phyloP scores from a whole-genome alignment of 2,888 invertebrate species.

The Cephus nigrinus region DNA sequence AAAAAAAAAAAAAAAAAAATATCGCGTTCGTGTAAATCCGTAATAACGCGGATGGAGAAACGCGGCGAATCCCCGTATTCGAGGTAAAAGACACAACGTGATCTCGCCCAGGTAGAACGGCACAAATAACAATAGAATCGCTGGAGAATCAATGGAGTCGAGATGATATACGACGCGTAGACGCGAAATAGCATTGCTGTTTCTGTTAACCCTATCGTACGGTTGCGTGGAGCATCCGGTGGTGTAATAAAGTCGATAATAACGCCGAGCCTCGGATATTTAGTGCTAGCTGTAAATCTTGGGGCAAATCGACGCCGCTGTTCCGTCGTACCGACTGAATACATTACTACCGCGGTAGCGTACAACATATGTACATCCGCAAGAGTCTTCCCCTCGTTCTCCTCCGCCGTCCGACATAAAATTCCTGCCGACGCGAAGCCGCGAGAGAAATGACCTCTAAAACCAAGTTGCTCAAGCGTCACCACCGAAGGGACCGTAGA shows the following conservation, averaged over 20 bases:
- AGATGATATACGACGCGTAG: slow-evolving; percentile 57
- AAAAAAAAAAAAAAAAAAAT: too few species aligned
- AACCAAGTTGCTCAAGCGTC: slow-evolving; percentile 34
- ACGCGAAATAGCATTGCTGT: slow-evolving; percentile 53
- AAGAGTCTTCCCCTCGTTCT: not conserved
- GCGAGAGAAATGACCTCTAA: slow-evolving; percentile 36
- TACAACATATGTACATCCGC: slow-evolving; percentile 18
- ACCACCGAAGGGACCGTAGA: not conserved
- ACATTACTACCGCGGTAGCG: slow-evolving; percentile 51
- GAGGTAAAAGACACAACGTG: not conserved
- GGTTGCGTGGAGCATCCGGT: slow-evolving; percentile 45
- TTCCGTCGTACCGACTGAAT: slow-evolving; percentile 49
- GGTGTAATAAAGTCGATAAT: slow-evolving; percentile 60
- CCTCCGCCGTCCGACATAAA: slow-evolving; percentile 32
- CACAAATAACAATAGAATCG: not conserved
- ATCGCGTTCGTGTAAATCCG: not conserved
- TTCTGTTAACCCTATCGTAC: slow-evolving; percentile 56
- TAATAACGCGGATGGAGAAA: not conserved
- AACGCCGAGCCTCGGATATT: slow-evolving; percentile 58
- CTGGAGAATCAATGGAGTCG: slow-evolving; percentile 54
- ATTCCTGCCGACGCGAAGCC: slow-evolving; percentile 33
- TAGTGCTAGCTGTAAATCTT: slow-evolving; percentile 61
- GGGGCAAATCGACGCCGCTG: slow-evolving; percentile 55
- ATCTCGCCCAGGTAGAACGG: not conserved
- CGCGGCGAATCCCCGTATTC: not conserved